Evolutionary conservation across 2,888 invertebrate genomes (phyloP).

Genomic region (Melipona bicolor): DNA sequence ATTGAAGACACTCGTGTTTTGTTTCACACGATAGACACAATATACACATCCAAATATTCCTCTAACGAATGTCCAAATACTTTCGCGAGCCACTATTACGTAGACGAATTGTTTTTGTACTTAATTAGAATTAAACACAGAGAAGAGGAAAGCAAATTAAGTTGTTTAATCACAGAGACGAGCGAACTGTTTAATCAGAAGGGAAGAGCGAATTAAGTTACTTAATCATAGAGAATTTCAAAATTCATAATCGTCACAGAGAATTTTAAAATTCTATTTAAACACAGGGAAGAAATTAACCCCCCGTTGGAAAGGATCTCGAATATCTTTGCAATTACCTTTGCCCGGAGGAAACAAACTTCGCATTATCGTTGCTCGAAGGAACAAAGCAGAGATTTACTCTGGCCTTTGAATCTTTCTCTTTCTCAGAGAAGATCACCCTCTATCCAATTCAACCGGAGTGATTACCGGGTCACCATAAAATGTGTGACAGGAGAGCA

Average conservation of each 20-base stretch:
- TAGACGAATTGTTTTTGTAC: neutral
- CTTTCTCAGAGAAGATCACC: neutral
- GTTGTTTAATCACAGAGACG: too few relatives aligned
- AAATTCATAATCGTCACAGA: too few relatives aligned
- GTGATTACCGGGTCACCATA: conserved; percentile 1
- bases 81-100: neutral
- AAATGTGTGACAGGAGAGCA: conserved; percentile 14
- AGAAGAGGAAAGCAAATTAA: neutral
- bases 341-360: too few relatives aligned
- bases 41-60: neutral
- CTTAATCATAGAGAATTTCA: too few relatives aligned
- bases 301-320: too few relatives aligned
- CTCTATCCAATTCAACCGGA: neutral
- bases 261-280: too few relatives aligned
- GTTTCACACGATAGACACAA: neutral
- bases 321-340: too few relatives aligned
- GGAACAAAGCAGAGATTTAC: neutral
- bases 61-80: neutral
- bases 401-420: neutral
- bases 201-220: too few relatives aligned
- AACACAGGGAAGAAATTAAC: too few relatives aligned
- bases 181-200: too few relatives aligned
- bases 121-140: neutral
- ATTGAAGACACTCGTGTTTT: neutral
- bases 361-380: too few relatives aligned